A percentile compares a stretch with the other conserved stretches of the same genome.
Conservation (phyloP, 2,888 invertebrate genomes). For the Lutraria lutraria region DNA sequence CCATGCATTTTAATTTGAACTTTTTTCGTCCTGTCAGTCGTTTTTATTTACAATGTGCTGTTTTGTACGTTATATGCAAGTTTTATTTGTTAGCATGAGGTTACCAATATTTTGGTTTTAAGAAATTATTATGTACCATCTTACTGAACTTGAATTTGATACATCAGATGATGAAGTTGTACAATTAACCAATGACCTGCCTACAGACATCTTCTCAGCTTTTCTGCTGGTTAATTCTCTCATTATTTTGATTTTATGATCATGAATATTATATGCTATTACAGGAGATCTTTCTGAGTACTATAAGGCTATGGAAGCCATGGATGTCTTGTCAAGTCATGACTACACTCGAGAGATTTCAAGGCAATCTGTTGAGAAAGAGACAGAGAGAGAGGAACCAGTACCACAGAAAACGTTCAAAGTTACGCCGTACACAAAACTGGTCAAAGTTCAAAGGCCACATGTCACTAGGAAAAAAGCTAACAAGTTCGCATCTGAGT, state of each 20-base stretch:
- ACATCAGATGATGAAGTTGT: not conserved
- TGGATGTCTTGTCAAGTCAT: slow-evolving; percentile 64
- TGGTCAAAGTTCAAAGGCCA: slow-evolving; percentile 84
- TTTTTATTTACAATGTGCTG: too few relatives aligned
- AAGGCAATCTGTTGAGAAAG: slow-evolving; percentile 46
- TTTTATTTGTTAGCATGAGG: too few relatives aligned
- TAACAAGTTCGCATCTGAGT: slow-evolving; percentile 53
- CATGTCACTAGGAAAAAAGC: slow-evolving; percentile 80
- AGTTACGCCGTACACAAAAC: slow-evolving; percentile 79
- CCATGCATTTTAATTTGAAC: too few relatives aligned
- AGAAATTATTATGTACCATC: not conserved
- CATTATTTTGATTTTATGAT: not conserved
- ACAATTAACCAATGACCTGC: too few relatives aligned
- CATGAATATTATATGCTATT: not conserved
- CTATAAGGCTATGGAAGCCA: slow-evolving; percentile 71
- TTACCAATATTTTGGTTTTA: too few relatives aligned
- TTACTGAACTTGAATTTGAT: not conserved
- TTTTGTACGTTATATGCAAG: too few relatives aligned
- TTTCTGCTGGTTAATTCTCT: too few relatives aligned
- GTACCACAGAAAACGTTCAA: slow-evolving; percentile 71
- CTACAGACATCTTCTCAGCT: too few relatives aligned
- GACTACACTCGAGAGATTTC: slow-evolving; percentile 54
- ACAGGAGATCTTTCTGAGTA: slow-evolving; percentile 73
- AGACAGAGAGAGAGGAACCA: slow-evolving; percentile 30
- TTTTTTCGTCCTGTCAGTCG: too few relatives aligned